Percentiles rank a stretch among this genome's conserved stretches.
Evolutionary conservation across 2,113 vertebrate genomes (phyloP).

Genomic region (Drymodes brunneopygia): DNA sequence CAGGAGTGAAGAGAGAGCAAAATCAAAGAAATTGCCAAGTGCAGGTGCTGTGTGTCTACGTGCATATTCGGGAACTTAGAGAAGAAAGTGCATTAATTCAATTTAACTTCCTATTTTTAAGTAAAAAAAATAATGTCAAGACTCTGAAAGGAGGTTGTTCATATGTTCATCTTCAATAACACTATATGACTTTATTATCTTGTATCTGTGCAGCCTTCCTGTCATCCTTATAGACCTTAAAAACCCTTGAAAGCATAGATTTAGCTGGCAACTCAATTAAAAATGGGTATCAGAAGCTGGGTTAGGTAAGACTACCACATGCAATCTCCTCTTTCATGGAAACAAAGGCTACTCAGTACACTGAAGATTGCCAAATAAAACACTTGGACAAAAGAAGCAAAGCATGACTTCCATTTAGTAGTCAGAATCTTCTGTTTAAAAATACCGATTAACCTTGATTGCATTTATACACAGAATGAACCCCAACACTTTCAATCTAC

Average conservation of each 20-base stretch:
- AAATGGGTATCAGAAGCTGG: background rate
- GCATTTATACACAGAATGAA: background rate
- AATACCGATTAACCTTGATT: background rate
- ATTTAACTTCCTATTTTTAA: background rate
- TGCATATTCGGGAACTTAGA: background rate
- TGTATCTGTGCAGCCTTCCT: background rate
- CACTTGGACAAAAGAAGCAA: background rate
- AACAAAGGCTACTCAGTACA: background rate
- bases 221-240: background rate
- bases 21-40: background rate
- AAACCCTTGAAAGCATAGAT: background rate
- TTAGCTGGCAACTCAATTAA: background rate
- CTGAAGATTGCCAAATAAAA: background rate
- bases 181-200: background rate
- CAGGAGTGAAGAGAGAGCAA: background rate
- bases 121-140: background rate
- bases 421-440: background rate
- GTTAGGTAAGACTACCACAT: background rate
- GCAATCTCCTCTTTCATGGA: background rate
- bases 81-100: background rate
- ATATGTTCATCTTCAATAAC: background rate
- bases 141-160: background rate
- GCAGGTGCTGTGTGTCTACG: background rate
- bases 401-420: background rate
- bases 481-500: background rate